Conservation (phyloP, 2,797 vertebrate species). For the Fratercula arctica region DNA sequence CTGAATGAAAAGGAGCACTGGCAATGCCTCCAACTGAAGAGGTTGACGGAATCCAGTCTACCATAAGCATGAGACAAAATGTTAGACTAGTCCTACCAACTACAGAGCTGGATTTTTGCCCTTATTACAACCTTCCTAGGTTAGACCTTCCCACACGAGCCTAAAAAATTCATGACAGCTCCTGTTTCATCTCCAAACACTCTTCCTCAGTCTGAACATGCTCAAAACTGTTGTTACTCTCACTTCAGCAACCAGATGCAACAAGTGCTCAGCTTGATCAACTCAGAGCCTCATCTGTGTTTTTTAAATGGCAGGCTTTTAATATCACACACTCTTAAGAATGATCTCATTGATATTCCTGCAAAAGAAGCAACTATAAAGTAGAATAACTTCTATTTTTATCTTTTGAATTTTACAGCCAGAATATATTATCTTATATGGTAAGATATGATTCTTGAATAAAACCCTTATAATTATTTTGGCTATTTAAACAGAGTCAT, state of each 20-base stretch:
- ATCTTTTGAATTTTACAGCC: neutral
- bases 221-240: neutral
- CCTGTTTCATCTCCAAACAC: neutral
- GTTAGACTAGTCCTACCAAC: neutral
- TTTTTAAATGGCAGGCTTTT: neutral
- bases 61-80: neutral
- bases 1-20: neutral
- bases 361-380: neutral
- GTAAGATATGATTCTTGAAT: neutral
- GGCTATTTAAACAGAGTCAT: conserved; percentile 3
- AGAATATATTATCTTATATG: neutral
- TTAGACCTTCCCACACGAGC: neutral
- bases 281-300: neutral
- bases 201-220: neutral
- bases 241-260: neutral
- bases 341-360: neutral
- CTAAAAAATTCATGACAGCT: neutral
- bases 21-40: neutral
- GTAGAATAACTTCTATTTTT: neutral
- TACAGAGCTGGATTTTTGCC: neutral
- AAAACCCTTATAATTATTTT: neutral
- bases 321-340: neutral
- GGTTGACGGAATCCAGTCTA: neutral
- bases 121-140: neutral
- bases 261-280: neutral